Conservation (phyloP, 2,888 invertebrate species). For the Alentia gelatinosa region DNA sequence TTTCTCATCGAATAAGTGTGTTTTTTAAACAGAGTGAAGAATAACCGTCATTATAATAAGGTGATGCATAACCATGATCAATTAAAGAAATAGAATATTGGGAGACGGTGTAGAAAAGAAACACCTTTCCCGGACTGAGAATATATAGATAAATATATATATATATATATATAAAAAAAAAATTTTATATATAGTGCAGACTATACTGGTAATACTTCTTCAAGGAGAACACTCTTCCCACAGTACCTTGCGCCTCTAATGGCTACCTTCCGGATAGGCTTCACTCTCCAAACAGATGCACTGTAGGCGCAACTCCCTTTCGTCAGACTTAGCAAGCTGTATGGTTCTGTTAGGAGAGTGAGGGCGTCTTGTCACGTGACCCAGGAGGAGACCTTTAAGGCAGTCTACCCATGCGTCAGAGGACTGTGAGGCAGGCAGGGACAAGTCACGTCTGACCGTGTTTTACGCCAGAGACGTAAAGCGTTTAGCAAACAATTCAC, state of each 20-base stretch:
- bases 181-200: no score
- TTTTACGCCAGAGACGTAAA: neutral
- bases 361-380: neutral
- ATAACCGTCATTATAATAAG: no score
- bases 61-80: no score
- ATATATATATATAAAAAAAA: no score
- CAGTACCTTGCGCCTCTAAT: neutral
- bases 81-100: no score
- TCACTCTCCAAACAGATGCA: neutral
- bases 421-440: neutral
- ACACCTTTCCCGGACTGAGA: neutral
- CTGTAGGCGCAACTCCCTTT: neutral
- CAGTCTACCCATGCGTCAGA: neutral
- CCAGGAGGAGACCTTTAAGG: neutral
- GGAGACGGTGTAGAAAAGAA: no score
- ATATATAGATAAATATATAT: neutral
- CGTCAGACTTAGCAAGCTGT: neutral
- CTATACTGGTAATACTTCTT: neutral
- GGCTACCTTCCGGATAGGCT: neutral
- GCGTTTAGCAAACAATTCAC: neutral
- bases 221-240: neutral
- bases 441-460: neutral
- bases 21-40: no score
- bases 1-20: no score
- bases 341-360: neutral